Conservation (phyloP, 2,888 invertebrate species). For the Drosophila villosipedis region DNA sequence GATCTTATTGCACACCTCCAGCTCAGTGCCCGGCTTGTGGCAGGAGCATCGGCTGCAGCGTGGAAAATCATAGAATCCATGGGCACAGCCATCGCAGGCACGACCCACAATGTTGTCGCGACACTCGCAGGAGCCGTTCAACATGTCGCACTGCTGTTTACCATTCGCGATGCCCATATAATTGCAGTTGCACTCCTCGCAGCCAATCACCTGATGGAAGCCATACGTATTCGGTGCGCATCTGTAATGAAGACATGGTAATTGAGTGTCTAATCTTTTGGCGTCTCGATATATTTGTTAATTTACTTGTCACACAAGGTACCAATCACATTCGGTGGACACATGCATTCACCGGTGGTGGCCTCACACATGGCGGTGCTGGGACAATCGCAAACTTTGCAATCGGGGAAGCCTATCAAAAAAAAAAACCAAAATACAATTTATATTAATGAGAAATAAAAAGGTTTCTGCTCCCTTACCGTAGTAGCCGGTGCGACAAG, state of each 20-base stretch:
- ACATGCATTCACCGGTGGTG: conserved; percentile 92
- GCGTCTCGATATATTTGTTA: background rate
- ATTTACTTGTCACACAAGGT: conserved; percentile 91
- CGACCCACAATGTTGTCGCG: conserved; percentile 94
- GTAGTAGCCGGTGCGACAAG: conserved; percentile 94
- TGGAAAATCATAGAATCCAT: conserved; percentile 95
- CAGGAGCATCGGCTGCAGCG: conserved; percentile 94
- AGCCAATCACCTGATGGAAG: conserved; percentile 96
- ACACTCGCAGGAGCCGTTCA: conserved; percentile 94
- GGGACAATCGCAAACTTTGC: conserved; percentile 94
- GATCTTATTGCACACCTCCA: conserved; percentile 94
- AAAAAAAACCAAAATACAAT: background rate
- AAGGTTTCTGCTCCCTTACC: conserved; percentile 80
- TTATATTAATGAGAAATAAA: background rate
- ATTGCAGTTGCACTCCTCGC: conserved; percentile 97
- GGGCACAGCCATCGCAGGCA: conserved; percentile 93
- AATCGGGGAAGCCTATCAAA: conserved; percentile 92
- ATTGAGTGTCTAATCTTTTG: background rate
- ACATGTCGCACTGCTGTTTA: conserved; percentile 94
- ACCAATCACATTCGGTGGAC: conserved; percentile 96
- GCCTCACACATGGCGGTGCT: conserved; percentile 93
- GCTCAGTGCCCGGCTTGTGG: conserved; percentile 92
- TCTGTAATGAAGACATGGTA: conserved; percentile 6
- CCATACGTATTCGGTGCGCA: conserved; percentile 96
- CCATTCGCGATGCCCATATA: conserved; percentile 91